These are phyloP conservation scores for Phataginus tetradactyla DNA, from an alignment of 2,797 vertebrate genomes.

Conservation along the genomic window DNA sequence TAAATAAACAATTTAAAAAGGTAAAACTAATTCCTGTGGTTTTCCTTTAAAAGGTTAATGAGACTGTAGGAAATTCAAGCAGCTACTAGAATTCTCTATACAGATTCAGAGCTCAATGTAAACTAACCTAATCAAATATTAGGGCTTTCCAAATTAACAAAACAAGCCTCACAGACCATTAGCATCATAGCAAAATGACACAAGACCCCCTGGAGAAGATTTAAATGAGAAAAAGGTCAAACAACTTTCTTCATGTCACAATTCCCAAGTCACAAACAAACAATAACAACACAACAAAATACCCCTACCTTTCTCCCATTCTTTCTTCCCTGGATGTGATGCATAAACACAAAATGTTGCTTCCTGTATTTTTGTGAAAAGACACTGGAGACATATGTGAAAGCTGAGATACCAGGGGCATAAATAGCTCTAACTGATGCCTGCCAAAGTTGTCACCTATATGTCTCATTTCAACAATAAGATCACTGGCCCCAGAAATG, in stretches of 20 bases:
- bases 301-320: neutral
- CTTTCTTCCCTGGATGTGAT: neutral
- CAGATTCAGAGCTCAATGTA: slow-evolving; percentile 45
- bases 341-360: neutral
- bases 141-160: slow-evolving; percentile 57
- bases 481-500: neutral
- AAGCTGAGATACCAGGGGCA: neutral
- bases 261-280: neutral
- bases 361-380: neutral
- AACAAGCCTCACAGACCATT: slow-evolving; percentile 35
- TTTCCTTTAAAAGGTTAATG: slow-evolving; percentile 77
- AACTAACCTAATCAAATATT: slow-evolving; percentile 57
- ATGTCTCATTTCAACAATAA: neutral
- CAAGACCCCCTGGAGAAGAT: slow-evolving; percentile 43
- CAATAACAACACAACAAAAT: neutral
- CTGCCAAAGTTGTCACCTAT: neutral
- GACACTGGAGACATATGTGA: neutral
- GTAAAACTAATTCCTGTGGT: slow-evolving; percentile 50
- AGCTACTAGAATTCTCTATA: slow-evolving; percentile 51
- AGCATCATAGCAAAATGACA: slow-evolving; percentile 47
- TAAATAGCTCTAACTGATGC: neutral
- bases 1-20: slow-evolving; percentile 66
- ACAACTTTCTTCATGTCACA: slow-evolving; percentile 35
- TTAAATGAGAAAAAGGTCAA: slow-evolving; percentile 58
- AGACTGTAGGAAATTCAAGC: slow-evolving; percentile 58